Evolutionary conservation across 2,113 vertebrate genomes (phyloP), one percentile per base, ranked within the genome.

Genomic region (Eurypyga helias): DNA sequence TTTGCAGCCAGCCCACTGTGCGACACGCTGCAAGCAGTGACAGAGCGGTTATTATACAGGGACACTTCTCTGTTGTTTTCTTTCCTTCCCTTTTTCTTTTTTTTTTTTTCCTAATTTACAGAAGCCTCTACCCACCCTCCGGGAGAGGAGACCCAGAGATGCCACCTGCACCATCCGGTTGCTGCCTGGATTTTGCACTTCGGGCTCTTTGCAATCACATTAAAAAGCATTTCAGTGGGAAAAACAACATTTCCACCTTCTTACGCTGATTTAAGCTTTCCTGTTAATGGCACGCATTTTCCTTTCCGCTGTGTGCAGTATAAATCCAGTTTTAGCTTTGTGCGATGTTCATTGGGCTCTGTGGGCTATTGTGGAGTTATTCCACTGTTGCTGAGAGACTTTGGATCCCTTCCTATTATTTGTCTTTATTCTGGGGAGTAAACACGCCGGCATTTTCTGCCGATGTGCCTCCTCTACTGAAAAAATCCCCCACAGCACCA

Each of bases 111-210:
- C n/a, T n/a, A 16, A 4, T 64, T 76, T 26, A 17, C 14, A 5
- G 76, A 20, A 58, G 57, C 17, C 69, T 70, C 48, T 96, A 73
- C 60, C 77, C 55, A 5, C 20, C 10, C 13, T 9, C 2, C 71
- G 83, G 66, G 57, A 0, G 0, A 26, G 19, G 16, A 46, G 38
- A 52, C 52, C 52, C 2, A 1, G 48, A 24, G 93, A 80, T 80
- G 62, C 43, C 97, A 94, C 82, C 64, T 11, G 13, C 54, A 45
- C 96, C 97, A 94, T 79, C 97, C 97, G 62, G 72, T 97, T 97
- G 84, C 71, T 31, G 80, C n/a, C 88, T 26, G 16, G 4, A 51
- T 31, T 28, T 49, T 73, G 36, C 67, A 64, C 46, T 29, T 24
- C 9, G 15, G 52, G 66, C 58, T 77, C 66, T 31, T 54, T 54